Evolutionary conservation across 2,888 invertebrate species (phyloP).

Genomic region (Fragum sueziense): DNA sequence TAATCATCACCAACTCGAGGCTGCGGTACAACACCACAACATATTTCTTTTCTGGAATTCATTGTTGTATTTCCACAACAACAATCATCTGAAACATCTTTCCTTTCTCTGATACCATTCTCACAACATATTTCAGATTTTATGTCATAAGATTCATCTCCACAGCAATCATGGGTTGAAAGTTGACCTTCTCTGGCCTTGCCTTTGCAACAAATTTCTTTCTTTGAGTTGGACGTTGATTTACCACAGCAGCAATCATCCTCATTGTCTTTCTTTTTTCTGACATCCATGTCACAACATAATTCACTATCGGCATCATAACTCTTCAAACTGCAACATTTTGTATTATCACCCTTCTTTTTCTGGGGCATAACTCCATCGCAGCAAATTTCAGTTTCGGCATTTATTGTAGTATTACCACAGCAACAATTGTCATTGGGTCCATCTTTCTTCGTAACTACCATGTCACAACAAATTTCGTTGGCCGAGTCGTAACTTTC

Average conservation of each 20-base stretch:
- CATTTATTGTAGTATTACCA: slow-evolving; percentile 49
- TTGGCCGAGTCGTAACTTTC: slow-evolving; percentile 44
- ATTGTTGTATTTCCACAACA: slow-evolving; percentile 52
- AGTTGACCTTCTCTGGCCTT: slow-evolving; percentile 36
- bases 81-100: slow-evolving; percentile 39
- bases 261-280: slow-evolving; percentile 33
- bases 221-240: slow-evolving; percentile 40
- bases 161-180: slow-evolving; percentile 45
- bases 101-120: slow-evolving; percentile 21
- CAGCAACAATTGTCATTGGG: slow-evolving; percentile 49
- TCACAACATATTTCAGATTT: slow-evolving; percentile 39
- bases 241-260: slow-evolving; percentile 48
- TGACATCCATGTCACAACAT: slow-evolving; percentile 40
- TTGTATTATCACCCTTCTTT: slow-evolving; percentile 41
- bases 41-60: slow-evolving; percentile 47
- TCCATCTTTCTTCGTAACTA: slow-evolving; percentile 35
- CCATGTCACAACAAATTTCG: slow-evolving; percentile 42
- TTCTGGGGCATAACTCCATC: slow-evolving; percentile 38
- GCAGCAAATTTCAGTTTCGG: slow-evolving; percentile 46
- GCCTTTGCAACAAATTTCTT: slow-evolving; percentile 50
- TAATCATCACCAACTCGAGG: slow-evolving; percentile 40
- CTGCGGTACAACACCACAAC: slow-evolving; percentile 49
- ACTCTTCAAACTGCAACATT: slow-evolving; percentile 45
- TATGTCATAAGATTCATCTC: slow-evolving; percentile 36
- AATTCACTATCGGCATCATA: slow-evolving; percentile 40